Conservation (phyloP, 2,113 vertebrate species). For the Myocastor coypus region DNA sequence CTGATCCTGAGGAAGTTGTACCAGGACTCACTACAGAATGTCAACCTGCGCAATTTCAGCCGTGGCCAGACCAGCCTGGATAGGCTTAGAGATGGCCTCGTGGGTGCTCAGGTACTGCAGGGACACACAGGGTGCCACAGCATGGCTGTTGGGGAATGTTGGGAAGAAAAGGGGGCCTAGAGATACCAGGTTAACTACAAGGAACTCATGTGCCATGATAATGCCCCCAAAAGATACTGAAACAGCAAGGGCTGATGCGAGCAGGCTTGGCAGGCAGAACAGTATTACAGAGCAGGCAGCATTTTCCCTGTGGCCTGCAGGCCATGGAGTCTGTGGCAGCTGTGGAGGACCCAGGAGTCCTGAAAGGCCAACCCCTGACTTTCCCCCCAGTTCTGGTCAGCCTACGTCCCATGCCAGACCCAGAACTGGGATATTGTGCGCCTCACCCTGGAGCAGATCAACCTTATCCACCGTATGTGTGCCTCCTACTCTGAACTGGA, state of each 20-base stretch:
- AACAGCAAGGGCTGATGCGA: not conserved
- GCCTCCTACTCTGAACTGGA: constrained; percentile 91
- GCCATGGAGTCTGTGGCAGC: not conserved
- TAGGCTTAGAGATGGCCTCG: constrained; percentile 89
- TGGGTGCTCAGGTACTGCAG: constrained; percentile 93
- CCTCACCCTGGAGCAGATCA: constrained; percentile 95
- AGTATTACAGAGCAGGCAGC: not conserved
- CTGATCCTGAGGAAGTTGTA: constrained; percentile 89
- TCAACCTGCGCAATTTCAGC: constrained; percentile 88
- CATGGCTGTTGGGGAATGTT: not conserved
- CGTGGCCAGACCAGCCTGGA: constrained; percentile 89
- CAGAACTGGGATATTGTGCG: constrained; percentile 94
- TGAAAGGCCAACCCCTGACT: not conserved
- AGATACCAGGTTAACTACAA: not conserved
- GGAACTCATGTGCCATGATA: not conserved
- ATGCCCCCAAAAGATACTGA: not conserved
- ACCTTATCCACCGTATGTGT: constrained; percentile 93
- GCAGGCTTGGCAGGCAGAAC: not conserved
- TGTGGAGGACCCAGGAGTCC: not conserved
- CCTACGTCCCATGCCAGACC: constrained; percentile 92
- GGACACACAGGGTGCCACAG: not conserved
- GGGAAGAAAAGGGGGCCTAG: not conserved
- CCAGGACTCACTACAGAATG: constrained; percentile 85
- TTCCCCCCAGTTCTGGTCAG: constrained; percentile 93
- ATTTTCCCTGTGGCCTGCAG: not conserved